phyloP scores from a whole-genome alignment of 2,113 vertebrate genomes.

The Leptosomus discolor region DNA sequence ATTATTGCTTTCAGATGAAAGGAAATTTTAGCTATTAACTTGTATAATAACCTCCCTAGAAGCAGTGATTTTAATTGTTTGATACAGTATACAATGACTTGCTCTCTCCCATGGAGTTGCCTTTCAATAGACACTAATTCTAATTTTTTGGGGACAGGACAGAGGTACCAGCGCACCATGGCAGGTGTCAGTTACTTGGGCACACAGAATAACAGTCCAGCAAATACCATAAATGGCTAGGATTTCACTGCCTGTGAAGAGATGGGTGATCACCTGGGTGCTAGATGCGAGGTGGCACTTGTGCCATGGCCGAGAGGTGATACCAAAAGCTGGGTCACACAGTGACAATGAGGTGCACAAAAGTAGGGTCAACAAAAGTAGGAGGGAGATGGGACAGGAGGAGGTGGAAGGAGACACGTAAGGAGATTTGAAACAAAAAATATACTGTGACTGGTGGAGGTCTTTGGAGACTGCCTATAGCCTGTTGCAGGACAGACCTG shows the following conservation, averaged over 20 bases:
- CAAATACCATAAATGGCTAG: background rate
- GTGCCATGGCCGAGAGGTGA: background rate
- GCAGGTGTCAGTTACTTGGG: background rate
- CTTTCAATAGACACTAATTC: background rate
- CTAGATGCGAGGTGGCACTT: background rate
- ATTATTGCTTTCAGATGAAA: background rate
- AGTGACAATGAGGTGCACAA: rapidly evolving
- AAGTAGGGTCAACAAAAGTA: background rate
- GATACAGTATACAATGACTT: background rate
- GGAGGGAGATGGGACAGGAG: background rate
- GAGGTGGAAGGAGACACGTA: background rate
- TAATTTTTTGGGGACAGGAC: background rate
- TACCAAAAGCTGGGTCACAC: background rate
- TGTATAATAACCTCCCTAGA: background rate
- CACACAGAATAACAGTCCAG: rapidly evolving
- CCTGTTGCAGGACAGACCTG: background rate
- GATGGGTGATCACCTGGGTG: background rate
- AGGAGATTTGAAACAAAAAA: background rate
- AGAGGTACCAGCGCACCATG: background rate
- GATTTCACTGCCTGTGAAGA: background rate
- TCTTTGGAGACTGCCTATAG: background rate
- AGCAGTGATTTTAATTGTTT: background rate
- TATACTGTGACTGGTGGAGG: background rate
- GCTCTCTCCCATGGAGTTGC: background rate
- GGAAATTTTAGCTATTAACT: background rate